phyloP scores from a whole-genome alignment of 2,888 invertebrate species.

The Nezara viridula region DNA sequence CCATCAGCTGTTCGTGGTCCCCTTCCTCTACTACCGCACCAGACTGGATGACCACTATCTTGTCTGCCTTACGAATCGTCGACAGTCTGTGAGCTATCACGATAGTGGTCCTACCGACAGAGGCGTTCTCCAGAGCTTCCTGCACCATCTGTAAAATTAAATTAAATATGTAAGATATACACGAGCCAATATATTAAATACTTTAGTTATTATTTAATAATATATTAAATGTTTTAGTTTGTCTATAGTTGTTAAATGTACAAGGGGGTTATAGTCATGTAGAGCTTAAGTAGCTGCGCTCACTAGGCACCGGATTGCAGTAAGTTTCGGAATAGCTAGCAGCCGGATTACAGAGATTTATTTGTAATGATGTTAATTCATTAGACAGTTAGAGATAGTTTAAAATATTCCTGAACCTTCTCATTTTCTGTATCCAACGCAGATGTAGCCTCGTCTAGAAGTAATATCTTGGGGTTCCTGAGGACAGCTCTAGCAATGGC shows the following conservation, averaged over 20 bases:
- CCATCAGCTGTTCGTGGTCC: constrained; percentile 80
- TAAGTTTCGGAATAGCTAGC: too few species aligned
- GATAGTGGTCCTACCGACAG: constrained; percentile 84
- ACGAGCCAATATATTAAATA: too few species aligned
- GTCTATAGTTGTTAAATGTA: too few species aligned
- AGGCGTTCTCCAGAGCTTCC: constrained; percentile 85
- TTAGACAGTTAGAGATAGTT: too few species aligned
- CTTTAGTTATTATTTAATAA: too few species aligned
- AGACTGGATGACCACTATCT: constrained; percentile 77
- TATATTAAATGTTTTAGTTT: too few species aligned
- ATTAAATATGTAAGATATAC: too few species aligned
- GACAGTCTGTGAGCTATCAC: constrained; percentile 89
- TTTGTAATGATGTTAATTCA: too few species aligned
- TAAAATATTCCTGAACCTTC: constrained; percentile 70
- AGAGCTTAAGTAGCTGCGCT: too few species aligned
- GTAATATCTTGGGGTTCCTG: constrained; percentile 81
- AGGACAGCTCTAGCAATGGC: constrained; percentile 91
- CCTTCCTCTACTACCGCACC: constrained; percentile 81
- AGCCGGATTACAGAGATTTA: too few species aligned
- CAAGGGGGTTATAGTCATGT: too few species aligned
- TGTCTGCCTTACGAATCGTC: constrained; percentile 85
- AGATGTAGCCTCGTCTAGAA: constrained; percentile 90
- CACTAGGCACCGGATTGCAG: too few species aligned
- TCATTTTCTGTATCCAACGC: constrained; percentile 90
- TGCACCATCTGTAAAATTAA: constrained; percentile 77